A percentile compares a stretch with the other conserved stretches of the same genome.
phyloP scores from a whole-genome alignment of 2,113 vertebrate species.

The Proteles cristata region DNA sequence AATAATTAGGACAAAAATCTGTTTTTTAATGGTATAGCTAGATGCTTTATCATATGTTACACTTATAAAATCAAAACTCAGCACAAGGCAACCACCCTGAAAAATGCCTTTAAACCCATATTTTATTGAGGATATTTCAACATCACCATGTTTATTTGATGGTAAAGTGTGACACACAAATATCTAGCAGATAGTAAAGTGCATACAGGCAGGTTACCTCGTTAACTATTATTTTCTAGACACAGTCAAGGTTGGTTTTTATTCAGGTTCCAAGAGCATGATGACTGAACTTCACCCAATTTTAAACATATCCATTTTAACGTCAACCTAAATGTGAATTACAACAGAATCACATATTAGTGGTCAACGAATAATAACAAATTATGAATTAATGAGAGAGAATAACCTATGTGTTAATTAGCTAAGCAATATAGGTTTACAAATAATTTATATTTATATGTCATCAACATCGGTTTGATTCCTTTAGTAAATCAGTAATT shows the following conservation, averaged over 20 bases:
- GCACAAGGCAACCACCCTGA: background rate
- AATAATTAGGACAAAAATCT: background rate
- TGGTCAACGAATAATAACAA: background rate
- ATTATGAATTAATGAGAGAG: background rate
- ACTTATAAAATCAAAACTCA: background rate
- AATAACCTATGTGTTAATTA: background rate
- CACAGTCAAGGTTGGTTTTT: background rate
- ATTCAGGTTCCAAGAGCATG: background rate
- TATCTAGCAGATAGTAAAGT: background rate
- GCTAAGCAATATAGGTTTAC: background rate
- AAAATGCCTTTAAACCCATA: background rate
- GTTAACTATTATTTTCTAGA: background rate
- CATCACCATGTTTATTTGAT: background rate
- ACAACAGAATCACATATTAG: background rate
- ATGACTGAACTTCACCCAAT: background rate
- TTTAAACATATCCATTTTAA: slow-evolving; percentile 17
- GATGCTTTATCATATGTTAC: background rate
- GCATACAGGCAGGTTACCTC: background rate
- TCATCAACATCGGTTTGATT: background rate
- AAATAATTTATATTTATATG: background rate
- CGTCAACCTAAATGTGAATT: background rate
- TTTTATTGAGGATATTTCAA: background rate
- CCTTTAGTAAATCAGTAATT: background rate
- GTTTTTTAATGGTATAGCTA: background rate
- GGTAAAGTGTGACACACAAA: background rate